Evolutionary conservation across 1,140 invertebrate genomes (phyloP), one percentile per base, ranked within the genome.

Genomic region (Ectropis grisescens): DNA sequence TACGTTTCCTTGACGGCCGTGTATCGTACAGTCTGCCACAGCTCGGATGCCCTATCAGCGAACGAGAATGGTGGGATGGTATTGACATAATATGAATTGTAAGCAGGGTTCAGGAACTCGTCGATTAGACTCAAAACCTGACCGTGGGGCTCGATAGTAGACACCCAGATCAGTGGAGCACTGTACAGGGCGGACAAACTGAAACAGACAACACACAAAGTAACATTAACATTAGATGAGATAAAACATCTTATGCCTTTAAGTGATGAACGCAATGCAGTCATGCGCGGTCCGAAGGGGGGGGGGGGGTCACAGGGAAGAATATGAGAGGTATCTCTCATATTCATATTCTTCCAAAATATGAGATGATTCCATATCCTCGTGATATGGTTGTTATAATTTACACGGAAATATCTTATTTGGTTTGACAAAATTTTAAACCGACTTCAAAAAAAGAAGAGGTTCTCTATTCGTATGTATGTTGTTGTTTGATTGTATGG

Each of bases 131-230:
- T 33, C n/a, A 69, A 10, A 3, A 60, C 37, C n/a, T 47, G 37
- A 0, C 49, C 47, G 30, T 67, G 58, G 0, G 58, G 52, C 3
- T 65, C 67, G 32, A 59, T 45, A 1, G 58, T 49, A 0, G 58
- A 64, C 1, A 50, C 40, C 70, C 70, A 75, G 36, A 71, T 62
- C n/a, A 53, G 31, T 0, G 70, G 70, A 28, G 58, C 60, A 10
- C 60, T 41, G 27, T 61, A 64, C 0, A 69, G 37, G 2, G 58
- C 32, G 5, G 66, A 31, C 12, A 68, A 45, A 6, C 61, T 72
- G 37, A 6, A 50, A 45, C 4, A 13, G n/a, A n/a, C n/a, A n/a
- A n/a, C n/a, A 15, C n/a, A 33, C 2, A 9, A 23, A 10, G 22
- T 22, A 14, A 11, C 12, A 27, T 35, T n/a, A 28, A 11, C 12